Conservation (phyloP, 2,797 vertebrate genomes). For the Peromyscus attwateri region DNA sequence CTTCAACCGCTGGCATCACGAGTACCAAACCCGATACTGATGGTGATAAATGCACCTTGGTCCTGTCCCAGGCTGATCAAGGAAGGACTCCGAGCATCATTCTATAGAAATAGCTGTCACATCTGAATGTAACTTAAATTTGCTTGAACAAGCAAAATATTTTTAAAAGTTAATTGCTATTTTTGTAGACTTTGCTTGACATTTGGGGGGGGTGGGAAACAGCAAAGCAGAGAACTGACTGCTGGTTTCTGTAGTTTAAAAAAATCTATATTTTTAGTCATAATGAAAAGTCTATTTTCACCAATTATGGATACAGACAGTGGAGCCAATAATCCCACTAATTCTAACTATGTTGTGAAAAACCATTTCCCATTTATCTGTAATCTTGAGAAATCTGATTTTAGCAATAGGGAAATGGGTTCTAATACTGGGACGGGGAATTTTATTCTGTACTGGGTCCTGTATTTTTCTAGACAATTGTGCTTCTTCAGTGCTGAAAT, state of each 20-base stretch:
- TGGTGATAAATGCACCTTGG: not conserved
- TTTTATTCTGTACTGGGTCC: constrained; percentile 84
- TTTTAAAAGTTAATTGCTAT: constrained; percentile 98
- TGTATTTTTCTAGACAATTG: constrained; percentile 86
- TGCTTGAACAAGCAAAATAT: constrained; percentile 93
- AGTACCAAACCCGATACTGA: constrained; percentile 98
- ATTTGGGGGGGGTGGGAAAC: constrained; percentile 87
- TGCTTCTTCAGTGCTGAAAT: constrained; percentile 88
- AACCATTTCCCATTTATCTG: constrained; percentile 84
- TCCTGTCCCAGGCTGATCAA: constrained; percentile 53
- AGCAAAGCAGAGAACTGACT: constrained; percentile 88
- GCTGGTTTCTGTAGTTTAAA: constrained; percentile 93
- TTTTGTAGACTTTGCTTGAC: constrained; percentile 98
- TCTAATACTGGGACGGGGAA: constrained; percentile 63
- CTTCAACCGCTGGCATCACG: constrained; percentile 99
- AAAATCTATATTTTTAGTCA: constrained; percentile 98
- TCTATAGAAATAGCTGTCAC: constrained; percentile 86
- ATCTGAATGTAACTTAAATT: constrained; percentile 93
- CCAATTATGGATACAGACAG: constrained; percentile 86
- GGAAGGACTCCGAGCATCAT: constrained; percentile 9
- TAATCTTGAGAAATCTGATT: constrained; percentile 85
- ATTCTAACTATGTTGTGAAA: constrained; percentile 82
- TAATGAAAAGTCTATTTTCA: constrained; percentile 92
- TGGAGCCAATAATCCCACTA: constrained; percentile 82
- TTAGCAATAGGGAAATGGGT: constrained; percentile 78